These are phyloP conservation scores for Porites australiensis DNA, from an alignment of 64 coral and sea anemone species.

Conservation along the genomic window DNA sequence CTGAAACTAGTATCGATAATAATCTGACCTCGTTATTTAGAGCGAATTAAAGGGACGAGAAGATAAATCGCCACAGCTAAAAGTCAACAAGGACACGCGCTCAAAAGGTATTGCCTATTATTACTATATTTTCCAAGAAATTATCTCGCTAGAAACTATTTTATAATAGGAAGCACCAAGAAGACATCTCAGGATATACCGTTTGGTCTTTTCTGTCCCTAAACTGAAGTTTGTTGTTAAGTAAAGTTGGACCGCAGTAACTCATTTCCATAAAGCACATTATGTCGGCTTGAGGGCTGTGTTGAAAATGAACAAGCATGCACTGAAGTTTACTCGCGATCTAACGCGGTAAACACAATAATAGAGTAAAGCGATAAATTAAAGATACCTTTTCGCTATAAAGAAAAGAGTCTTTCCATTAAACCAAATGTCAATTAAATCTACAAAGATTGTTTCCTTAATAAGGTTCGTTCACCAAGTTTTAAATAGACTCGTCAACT, in stretches of 20 bases:
- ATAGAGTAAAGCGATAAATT: background rate
- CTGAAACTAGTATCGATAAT: no score
- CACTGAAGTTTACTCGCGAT: background rate
- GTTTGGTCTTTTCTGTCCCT: no score
- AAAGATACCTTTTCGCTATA: background rate
- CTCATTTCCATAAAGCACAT: no score
- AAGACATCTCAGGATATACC: no score
- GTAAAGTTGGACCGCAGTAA: no score
- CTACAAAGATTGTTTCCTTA: background rate
- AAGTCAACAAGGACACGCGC: background rate
- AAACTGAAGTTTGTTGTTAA: no score
- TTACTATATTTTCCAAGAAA: background rate
- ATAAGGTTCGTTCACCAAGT: background rate
- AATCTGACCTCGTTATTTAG: no score
- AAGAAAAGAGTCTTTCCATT: background rate
- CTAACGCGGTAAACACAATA: background rate
- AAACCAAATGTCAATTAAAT: background rate
- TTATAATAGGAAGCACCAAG: no score
- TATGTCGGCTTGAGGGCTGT: no score
- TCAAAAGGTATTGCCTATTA: background rate
- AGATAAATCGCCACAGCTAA: background rate
- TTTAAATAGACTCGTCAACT: background rate
- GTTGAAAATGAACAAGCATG: background rate
- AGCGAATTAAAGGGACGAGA: background rate
- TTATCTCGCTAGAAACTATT: background rate